Base-by-base conservation (phyloP, 64 coral and sea anemone genomes). In the Pocillopora verrucosa region DNA sequence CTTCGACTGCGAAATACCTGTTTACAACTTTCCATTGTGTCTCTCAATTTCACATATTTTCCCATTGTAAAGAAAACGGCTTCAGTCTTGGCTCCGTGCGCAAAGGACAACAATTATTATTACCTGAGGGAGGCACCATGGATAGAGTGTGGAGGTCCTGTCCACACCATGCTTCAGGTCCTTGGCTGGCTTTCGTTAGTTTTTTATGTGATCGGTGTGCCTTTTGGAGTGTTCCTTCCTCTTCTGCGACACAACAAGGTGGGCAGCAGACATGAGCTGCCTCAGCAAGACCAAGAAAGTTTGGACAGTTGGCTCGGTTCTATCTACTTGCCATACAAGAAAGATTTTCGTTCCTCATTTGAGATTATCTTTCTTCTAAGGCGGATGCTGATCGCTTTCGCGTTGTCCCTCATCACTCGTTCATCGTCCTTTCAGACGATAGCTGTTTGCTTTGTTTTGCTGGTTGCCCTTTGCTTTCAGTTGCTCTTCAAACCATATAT, bases 31-130 rank as follows among this genome's bases (percentile, higher is more conserved):
- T 90, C 81, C 35, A 90, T 96, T 57, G 62, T 91, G 19, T 96
- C 68, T 56, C 77, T 96, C 16, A 93, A 91, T 56, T 73, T 96
- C 25, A 96, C 94, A 9, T 96, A 93, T 67, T 96, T 96, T 80
- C 94, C 94, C 16, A 87, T 96, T 83, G 91, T 89, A 9, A 87
- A 88, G 67, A 89, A 75, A 35, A 77, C 94, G 15, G 64, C 87
- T 41, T 61, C 87, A 68, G 87, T 90, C 37, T 80, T 96, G 36
- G 75, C 91, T 34, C 88, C 17, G 38, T 96, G 94, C 60, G 63
- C 25, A 70, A 26, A 81, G n/a, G 88, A 93, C 26, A 59, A 61
- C 16, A 22, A 24, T 15, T 60, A 76, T 5, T 62, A 34, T 30
- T 93, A 88, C 58, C 70, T 96, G 76, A 38, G 36, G 20, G 75